Evolutionary conservation across 2,113 vertebrate genomes (phyloP), one percentile per base, ranked within the genome.

Genomic region (Zapus hudsonius): DNA sequence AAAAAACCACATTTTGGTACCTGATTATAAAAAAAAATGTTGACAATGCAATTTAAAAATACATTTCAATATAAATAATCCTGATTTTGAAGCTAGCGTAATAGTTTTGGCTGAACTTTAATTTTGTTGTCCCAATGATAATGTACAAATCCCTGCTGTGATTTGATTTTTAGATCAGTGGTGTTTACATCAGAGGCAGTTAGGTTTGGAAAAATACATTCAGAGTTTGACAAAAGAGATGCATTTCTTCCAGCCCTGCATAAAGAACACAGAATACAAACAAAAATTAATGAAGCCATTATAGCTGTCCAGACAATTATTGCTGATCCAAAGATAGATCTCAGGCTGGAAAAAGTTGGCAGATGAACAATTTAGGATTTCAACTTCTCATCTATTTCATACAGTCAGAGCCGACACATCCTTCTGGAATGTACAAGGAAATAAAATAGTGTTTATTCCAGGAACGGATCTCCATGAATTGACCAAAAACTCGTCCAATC

Each of bases 281-380:
- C 99, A 5, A 98, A 98, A 96, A 99, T 99, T 95, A 99, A 99
- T 44, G 98, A 99, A 79, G 98, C 98, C 79, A 99, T 99, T 6
- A 98, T 99, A 38, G 98, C 99, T 0, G 99, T 99, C 11, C 98
- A 99, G 98, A 98, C 99, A 72, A 99, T 99, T 95, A 99, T 99
- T 22, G 98, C 99, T 40, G 98, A 99, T 97, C 99, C 99, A 96
- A 99, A 99, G 98, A 99, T 98, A 42, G 98, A 99, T 96, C 98
- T 99, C 98, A 98, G 99, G 95, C 98, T 98, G 95, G 98, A 99
- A 29, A 99, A 99, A 96, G 98, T 99, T 5, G 99, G 99, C 95
- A 99, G 99, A 99, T 99, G 98, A 99, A 86, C 70, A 87, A 61
- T 63, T 11, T 6, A 61, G 40, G 61, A 88, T 55, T 87, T 13